A percentile compares a stretch with the other conserved stretches of the same genome.
Evolutionary conservation across 64 coral and sea anemone species (phyloP).

Genomic region (Actinia tenebrosa): DNA sequence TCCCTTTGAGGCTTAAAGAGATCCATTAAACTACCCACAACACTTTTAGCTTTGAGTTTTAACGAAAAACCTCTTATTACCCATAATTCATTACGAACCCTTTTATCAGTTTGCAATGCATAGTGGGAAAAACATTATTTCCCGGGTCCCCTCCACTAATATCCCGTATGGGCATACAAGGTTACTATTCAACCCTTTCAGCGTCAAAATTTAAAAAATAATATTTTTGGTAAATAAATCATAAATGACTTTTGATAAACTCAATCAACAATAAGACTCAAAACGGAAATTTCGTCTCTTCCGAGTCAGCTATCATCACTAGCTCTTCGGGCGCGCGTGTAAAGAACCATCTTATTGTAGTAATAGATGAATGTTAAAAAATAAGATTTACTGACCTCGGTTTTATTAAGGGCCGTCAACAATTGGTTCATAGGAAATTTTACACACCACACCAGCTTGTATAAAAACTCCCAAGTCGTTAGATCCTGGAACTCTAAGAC

Average conservation of each 20-base stretch:
- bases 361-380: background rate
- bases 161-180: background rate
- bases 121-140: background rate
- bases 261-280: background rate
- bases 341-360: background rate
- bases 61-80: background rate
- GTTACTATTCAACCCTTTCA: background rate
- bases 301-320: conserved; percentile 2
- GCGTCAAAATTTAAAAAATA: background rate
- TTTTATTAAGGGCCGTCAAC: background rate
- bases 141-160: background rate
- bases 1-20: no score
- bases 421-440: background rate
- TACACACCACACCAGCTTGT: no score
- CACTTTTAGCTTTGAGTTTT: background rate
- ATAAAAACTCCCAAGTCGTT: no score
- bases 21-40: background rate
- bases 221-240: background rate
- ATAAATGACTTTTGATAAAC: background rate
- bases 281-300: conserved; percentile 15
- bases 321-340: background rate
- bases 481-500: no score
- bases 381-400: background rate
- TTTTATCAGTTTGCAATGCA: background rate
- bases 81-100: background rate